Percentiles rank a stretch among this genome's conserved stretches.
Conservation (phyloP, 2,113 vertebrate species). For the Coptodon rendalli region DNA sequence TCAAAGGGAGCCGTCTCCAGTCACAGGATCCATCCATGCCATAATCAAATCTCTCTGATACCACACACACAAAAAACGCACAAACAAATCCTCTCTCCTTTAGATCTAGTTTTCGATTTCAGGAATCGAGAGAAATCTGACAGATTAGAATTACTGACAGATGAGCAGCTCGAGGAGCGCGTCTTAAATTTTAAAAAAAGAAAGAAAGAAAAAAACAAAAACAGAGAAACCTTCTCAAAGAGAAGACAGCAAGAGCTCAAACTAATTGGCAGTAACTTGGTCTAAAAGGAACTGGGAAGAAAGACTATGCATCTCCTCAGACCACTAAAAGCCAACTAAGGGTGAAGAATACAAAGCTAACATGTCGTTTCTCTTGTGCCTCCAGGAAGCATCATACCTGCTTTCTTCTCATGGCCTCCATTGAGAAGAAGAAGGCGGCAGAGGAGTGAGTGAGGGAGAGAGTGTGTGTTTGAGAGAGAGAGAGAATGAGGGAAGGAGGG, state of each 20-base stretch:
- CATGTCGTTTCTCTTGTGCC: slow-evolving; percentile 38
- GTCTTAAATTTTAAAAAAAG: neutral
- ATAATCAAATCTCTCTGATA: slow-evolving; percentile 3
- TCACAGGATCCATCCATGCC: slow-evolving; percentile 1
- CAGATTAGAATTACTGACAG: neutral
- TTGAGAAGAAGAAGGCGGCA: slow-evolving; percentile 60
- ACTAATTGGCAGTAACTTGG: neutral
- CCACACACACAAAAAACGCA: neutral
- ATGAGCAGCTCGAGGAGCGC: neutral
- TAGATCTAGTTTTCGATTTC: neutral
- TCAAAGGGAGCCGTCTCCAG: neutral
- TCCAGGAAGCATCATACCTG: slow-evolving; percentile 76
- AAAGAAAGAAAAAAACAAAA: neutral
- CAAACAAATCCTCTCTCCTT: neutral
- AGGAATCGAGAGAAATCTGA: neutral
- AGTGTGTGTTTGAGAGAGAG: neutral
- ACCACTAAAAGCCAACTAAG: slow-evolving; percentile 16
- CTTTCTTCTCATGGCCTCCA: slow-evolving; percentile 72
- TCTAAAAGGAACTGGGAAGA: neutral
- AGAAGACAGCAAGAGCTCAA: slow-evolving; percentile 3
- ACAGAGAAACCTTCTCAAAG: neutral
- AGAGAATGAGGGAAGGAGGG: neutral
- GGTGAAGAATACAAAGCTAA: slow-evolving; percentile 25
- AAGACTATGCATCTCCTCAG: slow-evolving; percentile 1
- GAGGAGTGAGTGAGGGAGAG: neutral